Conservation (phyloP, 1,140 invertebrate genomes). For the Drosophila saltans region DNA sequence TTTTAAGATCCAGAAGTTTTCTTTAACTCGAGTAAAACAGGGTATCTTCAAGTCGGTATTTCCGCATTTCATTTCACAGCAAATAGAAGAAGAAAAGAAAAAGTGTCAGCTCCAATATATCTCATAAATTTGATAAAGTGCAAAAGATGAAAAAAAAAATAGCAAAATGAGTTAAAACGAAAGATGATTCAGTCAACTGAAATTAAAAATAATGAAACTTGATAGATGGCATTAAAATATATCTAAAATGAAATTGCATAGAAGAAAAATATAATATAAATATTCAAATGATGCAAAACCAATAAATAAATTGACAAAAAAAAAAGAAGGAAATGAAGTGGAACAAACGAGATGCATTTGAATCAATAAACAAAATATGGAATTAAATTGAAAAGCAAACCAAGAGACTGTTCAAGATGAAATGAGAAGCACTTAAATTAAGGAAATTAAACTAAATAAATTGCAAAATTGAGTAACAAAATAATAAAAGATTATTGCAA, state of each 20-base stretch:
- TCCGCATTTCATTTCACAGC: background rate
- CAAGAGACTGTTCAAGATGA: no score
- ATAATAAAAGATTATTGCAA: no score
- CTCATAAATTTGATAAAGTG: conserved; percentile 2
- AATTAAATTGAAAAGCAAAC: no score
- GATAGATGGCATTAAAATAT: background rate
- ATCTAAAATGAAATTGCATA: no score
- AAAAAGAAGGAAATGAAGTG: background rate
- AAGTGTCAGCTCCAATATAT: conserved; percentile 9
- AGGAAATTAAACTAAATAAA: no score
- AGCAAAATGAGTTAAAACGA: background rate
- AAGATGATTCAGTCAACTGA: conserved; percentile 9
- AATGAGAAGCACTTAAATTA: no score
- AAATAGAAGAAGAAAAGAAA: background rate
- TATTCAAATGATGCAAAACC: no score
- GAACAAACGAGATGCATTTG: background rate
- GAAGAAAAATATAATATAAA: no score
- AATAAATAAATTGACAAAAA: background rate
- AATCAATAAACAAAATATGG: no score
- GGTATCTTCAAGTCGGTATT: background rate
- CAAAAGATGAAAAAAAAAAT: background rate
- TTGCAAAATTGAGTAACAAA: no score
- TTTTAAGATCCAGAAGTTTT: no score
- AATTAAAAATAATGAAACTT: conserved; percentile 4
- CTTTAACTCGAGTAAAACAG: no score